A percentile compares a stretch with the other conserved stretches of the same genome.
Evolutionary conservation across 2,113 vertebrate species (phyloP).

Genomic region (Gnathonemus echidnorhynchus): DNA sequence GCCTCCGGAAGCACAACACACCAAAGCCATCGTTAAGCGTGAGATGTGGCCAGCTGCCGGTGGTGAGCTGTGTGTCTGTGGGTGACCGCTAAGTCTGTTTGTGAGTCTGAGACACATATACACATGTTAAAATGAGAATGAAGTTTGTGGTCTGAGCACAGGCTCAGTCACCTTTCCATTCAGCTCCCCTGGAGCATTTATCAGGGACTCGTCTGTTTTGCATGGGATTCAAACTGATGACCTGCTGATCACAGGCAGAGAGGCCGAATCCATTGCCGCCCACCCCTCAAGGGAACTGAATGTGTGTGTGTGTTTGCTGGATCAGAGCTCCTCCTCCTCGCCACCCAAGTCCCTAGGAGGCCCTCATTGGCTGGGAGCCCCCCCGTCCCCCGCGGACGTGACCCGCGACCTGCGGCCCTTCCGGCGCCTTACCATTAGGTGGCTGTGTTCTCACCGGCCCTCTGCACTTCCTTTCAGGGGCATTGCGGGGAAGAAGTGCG

Average conservation of each 20-base stretch:
- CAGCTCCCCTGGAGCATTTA: neutral
- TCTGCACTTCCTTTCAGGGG: slow-evolving; percentile 41
- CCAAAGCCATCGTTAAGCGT: neutral
- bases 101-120: neutral
- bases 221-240: neutral
- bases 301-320: neutral
- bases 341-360: neutral
- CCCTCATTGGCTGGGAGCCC: neutral
- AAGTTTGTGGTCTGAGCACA: neutral
- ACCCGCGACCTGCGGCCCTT: neutral
- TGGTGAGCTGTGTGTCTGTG: too few species aligned
- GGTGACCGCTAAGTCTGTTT: too few species aligned
- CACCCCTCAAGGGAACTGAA: neutral
- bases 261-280: neutral
- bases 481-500: slow-evolving; percentile 64
- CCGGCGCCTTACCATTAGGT: neutral
- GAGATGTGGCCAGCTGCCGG: neutral
- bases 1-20: too few species aligned
- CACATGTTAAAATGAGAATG: neutral
- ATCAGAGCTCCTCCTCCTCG: neutral
- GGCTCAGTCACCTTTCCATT: neutral
- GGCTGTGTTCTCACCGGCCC: neutral
- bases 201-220: neutral
- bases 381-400: neutral
- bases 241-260: neutral